A percentile compares a stretch with the other conserved stretches of the same genome.
Evolutionary conservation across 2,888 invertebrate species (phyloP).

Genomic region (Tipula unca): DNA sequence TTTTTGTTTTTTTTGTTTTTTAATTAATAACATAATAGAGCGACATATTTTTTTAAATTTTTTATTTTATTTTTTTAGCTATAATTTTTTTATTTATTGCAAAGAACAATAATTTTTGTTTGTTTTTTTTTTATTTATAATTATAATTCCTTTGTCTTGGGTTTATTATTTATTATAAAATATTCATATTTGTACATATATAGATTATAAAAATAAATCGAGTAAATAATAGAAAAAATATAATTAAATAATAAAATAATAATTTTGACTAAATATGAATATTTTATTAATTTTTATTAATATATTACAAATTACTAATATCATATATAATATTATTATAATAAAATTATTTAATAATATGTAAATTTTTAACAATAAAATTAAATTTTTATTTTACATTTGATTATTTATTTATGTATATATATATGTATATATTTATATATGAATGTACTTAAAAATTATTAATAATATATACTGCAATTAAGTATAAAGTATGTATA

Average conservation of each 20-base stretch:
- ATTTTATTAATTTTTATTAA: background rate
- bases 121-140: background rate
- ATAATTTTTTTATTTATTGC: constrained; percentile 8
- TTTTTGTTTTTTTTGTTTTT: no score
- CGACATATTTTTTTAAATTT: background rate
- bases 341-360: background rate
- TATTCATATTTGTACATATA: background rate
- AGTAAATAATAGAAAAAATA: background rate
- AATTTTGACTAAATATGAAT: background rate
- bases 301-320: background rate
- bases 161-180: background rate
- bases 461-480: background rate
- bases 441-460: background rate
- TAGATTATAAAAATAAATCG: background rate
- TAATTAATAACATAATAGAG: constrained; percentile 14
- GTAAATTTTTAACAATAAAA: background rate
- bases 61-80: background rate
- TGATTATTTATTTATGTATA: background rate
- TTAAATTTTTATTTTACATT: background rate
- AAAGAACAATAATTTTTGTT: background rate
- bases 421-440: no score
- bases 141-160: background rate
- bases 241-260: background rate
- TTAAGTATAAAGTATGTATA: background rate
- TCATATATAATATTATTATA: background rate